phyloP scores from a whole-genome alignment of 1,140 invertebrate genomes.

The Drosophila novamexicana region DNA sequence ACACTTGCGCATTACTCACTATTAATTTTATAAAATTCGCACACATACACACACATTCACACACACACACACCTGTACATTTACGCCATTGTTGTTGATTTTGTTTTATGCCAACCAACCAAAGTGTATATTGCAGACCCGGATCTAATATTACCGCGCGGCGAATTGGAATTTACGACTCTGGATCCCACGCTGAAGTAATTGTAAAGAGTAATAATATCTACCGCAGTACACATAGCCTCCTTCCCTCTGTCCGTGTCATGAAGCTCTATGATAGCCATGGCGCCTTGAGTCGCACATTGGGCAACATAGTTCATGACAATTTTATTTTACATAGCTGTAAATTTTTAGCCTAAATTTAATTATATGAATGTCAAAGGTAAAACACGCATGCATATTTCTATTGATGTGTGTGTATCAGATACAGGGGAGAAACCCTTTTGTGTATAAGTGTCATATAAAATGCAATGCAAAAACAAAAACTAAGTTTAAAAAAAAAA shows the following conservation, averaged over 20 bases:
- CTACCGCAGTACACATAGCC: conserved; percentile 49
- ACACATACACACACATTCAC: conserved; percentile 29
- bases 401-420: conserved; percentile 10
- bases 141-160: conserved; percentile 84
- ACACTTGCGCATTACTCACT: conserved; percentile 44
- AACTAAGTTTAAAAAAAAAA: not conserved
- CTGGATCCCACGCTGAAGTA: conserved; percentile 83
- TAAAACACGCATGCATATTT: conserved; percentile 28
- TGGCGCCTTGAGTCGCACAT: conserved; percentile 13
- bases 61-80: conserved; percentile 19
- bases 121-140: conserved; percentile 85
- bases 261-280: conserved; percentile 21
- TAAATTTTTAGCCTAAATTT: conserved; percentile 81
- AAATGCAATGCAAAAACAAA: conserved; percentile 32
- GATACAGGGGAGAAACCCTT: conserved; percentile 1
- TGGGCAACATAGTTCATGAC: conserved; percentile 66
- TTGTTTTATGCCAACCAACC: conserved; percentile 82
- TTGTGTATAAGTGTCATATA: conserved; percentile 52
- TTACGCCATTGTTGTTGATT: conserved; percentile 67
- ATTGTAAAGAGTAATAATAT: conserved; percentile 81
- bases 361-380: conserved; percentile 73
- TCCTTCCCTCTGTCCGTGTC: not conserved
- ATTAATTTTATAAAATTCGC: conserved; percentile 59
- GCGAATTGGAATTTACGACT: conserved; percentile 85
- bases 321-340: conserved; percentile 78